Conservation (phyloP, 2,113 vertebrate genomes). For the Hemichromis elongatus region DNA sequence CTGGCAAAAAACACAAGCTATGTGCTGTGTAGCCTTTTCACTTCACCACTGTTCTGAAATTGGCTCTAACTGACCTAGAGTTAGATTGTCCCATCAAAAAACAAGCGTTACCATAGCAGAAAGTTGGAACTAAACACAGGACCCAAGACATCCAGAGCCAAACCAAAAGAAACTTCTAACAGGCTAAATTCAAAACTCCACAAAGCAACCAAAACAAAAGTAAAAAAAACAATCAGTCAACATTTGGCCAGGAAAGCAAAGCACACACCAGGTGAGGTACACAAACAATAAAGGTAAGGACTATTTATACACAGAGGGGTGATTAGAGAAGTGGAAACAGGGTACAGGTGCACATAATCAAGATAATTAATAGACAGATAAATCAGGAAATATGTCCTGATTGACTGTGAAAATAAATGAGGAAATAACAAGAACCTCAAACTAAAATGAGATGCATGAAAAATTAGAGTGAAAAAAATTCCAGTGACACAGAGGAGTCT, state of each 20-base stretch:
- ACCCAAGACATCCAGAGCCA: neutral
- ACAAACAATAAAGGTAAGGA: neutral
- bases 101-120: neutral
- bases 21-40: neutral
- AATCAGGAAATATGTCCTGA: neutral
- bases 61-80: neutral
- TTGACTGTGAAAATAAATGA: neutral
- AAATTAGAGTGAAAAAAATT: neutral
- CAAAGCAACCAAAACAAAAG: neutral
- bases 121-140: neutral
- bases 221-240: neutral
- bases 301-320: neutral
- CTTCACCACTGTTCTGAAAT: neutral
- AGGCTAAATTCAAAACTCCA: neutral
- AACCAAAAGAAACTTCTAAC: rapidly evolving
- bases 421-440: neutral
- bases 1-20: neutral
- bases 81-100: neutral
- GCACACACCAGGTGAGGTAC: neutral
- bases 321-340: neutral
- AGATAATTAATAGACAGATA: neutral
- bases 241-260: neutral
- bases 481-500: neutral
- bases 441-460: neutral
- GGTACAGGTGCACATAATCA: neutral